Evolutionary conservation across 2,797 vertebrate species (phyloP).

Genomic region (Parauchenoglanis ngamensis): DNA sequence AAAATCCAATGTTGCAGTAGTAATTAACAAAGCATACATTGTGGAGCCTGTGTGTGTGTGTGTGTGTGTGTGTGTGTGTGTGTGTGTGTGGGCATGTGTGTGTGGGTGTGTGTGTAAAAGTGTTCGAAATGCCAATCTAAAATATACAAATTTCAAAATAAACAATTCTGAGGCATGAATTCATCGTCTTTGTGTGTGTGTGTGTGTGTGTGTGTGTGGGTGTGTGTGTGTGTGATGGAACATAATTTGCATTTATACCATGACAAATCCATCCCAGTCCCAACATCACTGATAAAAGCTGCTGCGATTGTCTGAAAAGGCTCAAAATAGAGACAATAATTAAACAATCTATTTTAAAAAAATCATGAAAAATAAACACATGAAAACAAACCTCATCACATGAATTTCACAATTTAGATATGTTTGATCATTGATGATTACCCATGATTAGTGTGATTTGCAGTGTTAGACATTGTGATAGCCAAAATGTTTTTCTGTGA

Average conservation of each 20-base stretch:
- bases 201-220: background rate
- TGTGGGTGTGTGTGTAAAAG: slow-evolving; percentile 1
- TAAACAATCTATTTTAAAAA: background rate
- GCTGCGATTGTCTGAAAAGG: background rate
- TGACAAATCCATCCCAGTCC: background rate
- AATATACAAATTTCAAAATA: background rate
- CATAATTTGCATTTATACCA: slow-evolving; percentile 7
- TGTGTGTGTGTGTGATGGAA: background rate
- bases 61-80: slow-evolving; percentile 22
- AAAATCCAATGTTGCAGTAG: background rate
- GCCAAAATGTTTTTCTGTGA: background rate
- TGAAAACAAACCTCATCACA: background rate
- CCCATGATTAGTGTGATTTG: background rate
- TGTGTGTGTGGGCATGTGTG: slow-evolving; percentile 2
- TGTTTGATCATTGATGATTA: background rate
- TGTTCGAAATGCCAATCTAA: background rate
- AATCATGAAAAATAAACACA: background rate
- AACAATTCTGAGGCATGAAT: background rate
- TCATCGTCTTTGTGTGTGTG: slow-evolving; percentile 11
- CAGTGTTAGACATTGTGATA: background rate
- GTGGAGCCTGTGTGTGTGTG: background rate
- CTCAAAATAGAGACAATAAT: background rate
- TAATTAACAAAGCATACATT: background rate
- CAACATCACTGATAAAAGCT: background rate
- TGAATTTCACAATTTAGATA: background rate